A percentile compares a stretch with the other conserved stretches of the same genome.
Conservation (phyloP, 2,113 vertebrate species). For the Nestor notabilis region DNA sequence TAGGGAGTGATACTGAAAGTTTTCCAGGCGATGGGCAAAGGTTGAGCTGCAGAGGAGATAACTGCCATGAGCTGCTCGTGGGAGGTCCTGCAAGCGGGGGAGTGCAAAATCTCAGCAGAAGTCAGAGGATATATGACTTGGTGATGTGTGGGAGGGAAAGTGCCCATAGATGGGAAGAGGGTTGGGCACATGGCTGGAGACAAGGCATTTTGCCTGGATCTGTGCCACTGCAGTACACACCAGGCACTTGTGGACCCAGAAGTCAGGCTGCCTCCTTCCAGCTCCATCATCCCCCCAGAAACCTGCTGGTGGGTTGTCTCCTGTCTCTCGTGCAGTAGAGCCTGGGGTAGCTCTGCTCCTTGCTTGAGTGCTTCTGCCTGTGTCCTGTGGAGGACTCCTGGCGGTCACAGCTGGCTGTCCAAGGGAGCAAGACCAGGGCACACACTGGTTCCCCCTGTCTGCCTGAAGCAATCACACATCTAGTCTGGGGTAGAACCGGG, state of each 20-base stretch:
- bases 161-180: slow-evolving; percentile 27
- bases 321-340: rapidly evolving
- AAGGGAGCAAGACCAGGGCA: neutral
- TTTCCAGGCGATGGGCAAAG: neutral
- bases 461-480: neutral
- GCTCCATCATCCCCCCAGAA: neutral
- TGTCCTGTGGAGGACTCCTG: rapidly evolving
- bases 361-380: neutral
- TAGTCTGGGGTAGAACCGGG: neutral
- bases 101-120: slow-evolving; percentile 2
- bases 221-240: neutral
- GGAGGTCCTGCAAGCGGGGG: neutral
- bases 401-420: rapidly evolving
- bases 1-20: neutral
- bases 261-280: neutral
- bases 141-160: neutral
- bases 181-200: neutral
- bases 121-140: neutral
- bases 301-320: neutral
- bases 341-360: neutral
- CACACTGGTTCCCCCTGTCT: rapidly evolving
- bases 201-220: neutral
- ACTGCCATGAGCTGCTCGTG: neutral
- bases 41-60: neutral
- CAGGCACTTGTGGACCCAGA: neutral